These are phyloP conservation scores for Megaleporinus macrocephalus DNA, from an alignment of 2,113 vertebrate species.

Conservation along the genomic window DNA sequence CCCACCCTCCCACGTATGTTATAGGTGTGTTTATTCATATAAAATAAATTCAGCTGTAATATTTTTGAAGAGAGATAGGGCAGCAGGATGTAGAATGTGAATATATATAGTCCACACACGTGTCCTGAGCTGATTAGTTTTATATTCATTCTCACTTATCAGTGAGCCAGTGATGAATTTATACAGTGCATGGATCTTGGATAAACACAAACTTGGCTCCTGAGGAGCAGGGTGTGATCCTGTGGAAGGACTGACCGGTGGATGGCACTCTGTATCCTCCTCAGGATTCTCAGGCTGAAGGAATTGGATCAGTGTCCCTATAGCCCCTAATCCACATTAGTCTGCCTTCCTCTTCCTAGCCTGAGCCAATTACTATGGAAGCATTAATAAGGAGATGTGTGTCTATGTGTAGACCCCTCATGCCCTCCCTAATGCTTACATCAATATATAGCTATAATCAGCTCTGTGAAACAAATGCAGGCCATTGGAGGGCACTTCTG, in stretches of 20 bases:
- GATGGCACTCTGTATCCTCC: constrained; percentile 27
- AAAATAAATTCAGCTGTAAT: neutral
- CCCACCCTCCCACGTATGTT: neutral
- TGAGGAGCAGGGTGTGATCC: neutral
- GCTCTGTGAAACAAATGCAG: neutral
- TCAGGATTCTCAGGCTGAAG: neutral
- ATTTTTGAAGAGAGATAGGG: neutral
- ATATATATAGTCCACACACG: neutral
- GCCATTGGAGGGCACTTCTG: too few relatives aligned
- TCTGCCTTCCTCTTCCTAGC: constrained; percentile 13
- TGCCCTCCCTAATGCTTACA: neutral
- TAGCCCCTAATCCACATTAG: constrained; percentile 35
- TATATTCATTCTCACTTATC: neutral
- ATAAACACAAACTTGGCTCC: neutral
- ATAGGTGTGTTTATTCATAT: constrained; percentile 5
- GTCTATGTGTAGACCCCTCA: neutral
- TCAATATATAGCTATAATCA: neutral
- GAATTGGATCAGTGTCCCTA: constrained; percentile 10
- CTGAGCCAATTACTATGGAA: constrained; percentile 37
- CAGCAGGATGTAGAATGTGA: neutral
- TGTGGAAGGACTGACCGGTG: neutral
- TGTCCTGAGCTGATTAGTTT: neutral
- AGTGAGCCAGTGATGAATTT: neutral
- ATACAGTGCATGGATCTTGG: neutral
- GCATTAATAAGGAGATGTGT: constrained; percentile 27